phyloP scores from a whole-genome alignment of 2,113 vertebrate species.

The Seriola rivoliana region DNA sequence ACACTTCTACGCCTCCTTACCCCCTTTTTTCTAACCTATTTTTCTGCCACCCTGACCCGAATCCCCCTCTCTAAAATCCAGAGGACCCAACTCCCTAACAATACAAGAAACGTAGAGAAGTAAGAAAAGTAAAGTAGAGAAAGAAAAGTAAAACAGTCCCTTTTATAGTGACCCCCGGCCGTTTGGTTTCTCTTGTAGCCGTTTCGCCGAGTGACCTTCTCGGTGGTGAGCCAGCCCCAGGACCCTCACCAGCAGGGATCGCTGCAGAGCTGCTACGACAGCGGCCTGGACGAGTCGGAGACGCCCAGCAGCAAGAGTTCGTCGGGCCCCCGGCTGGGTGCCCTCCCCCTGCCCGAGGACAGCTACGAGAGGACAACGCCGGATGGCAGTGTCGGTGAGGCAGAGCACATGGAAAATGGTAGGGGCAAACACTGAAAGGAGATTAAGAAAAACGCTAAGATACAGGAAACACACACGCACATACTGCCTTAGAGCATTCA shows the following conservation, averaged over 20 bases:
- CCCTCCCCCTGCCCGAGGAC: conserved; percentile 99
- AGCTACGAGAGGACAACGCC: conserved; percentile 99
- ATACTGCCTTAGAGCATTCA: conserved; percentile 51
- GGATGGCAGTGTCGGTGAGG: conserved; percentile 99
- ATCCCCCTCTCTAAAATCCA: conserved; percentile 34
- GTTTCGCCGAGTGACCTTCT: conserved; percentile 99
- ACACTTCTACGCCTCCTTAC: conserved; percentile 1
- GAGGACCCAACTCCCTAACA: conserved; percentile 51
- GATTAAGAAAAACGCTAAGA: conserved; percentile 66
- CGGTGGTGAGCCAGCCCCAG: conserved; percentile 99
- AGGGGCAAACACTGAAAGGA: conserved; percentile 95
- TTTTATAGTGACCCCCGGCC: conserved; percentile 94
- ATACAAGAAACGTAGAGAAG: conserved; percentile 8
- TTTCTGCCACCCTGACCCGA: conserved; percentile 48
- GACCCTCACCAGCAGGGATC: conserved; percentile 99
- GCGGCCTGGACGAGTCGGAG: conserved; percentile 99
- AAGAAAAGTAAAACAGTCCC: conserved; percentile 68
- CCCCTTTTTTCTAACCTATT: conserved; percentile 36
- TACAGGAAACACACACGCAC: conserved; percentile 71
- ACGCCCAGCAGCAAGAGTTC: conserved; percentile 99
- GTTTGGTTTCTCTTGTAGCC: conserved; percentile 98
- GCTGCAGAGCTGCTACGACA: conserved; percentile 99
- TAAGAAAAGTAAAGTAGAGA: too few species aligned
- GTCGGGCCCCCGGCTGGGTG: conserved; percentile 98
- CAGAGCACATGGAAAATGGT: conserved; percentile 99